Percentiles rank a stretch among this genome's conserved stretches.
phyloP scores from a whole-genome alignment of 1,140 invertebrate species.

The Habropoda laboriosa region DNA sequence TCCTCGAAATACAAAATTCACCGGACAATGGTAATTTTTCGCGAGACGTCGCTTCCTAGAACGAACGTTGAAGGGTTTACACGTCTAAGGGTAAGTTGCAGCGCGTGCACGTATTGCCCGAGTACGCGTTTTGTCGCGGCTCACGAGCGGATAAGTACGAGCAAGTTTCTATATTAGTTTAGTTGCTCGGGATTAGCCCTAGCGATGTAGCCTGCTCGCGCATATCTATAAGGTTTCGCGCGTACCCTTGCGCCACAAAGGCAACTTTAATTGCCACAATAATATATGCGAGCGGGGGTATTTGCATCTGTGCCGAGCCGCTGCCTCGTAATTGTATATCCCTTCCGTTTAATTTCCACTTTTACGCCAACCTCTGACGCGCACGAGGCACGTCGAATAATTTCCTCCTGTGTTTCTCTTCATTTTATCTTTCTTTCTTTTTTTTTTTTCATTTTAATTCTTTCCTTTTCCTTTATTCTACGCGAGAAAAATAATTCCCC shows the following conservation, averaged over 20 bases:
- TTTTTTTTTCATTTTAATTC: no score
- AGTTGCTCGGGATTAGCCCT: slow-evolving; percentile 15
- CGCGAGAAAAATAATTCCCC: not conserved
- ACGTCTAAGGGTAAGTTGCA: no score
- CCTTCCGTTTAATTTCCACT: slow-evolving; percentile 13
- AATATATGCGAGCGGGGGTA: slow-evolving; percentile 11
- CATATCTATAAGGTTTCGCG: slow-evolving; percentile 29
- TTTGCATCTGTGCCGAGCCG: slow-evolving; percentile 10
- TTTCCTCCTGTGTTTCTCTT: not conserved
- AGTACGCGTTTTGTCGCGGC: slow-evolving; percentile 15
- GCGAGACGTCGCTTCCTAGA: no score
- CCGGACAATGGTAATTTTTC: no score
- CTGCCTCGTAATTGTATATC: not conserved
- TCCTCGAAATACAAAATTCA: no score
- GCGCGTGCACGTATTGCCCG: not conserved
- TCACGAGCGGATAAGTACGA: slow-evolving; percentile 19
- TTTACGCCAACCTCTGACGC: slow-evolving; percentile 28
- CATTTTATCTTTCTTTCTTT: no score
- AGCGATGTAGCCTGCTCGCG: slow-evolving; percentile 4
- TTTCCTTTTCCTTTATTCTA: not conserved
- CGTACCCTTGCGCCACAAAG: not conserved
- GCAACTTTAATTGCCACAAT: slow-evolving; percentile 38
- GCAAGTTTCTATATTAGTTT: slow-evolving; percentile 48
- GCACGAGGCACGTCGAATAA: not conserved
- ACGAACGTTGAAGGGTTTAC: no score